Percentiles rank a stretch among this genome's conserved stretches.
phyloP scores from a whole-genome alignment of 2,113 vertebrate species.

The Macrotis lagotis region DNA sequence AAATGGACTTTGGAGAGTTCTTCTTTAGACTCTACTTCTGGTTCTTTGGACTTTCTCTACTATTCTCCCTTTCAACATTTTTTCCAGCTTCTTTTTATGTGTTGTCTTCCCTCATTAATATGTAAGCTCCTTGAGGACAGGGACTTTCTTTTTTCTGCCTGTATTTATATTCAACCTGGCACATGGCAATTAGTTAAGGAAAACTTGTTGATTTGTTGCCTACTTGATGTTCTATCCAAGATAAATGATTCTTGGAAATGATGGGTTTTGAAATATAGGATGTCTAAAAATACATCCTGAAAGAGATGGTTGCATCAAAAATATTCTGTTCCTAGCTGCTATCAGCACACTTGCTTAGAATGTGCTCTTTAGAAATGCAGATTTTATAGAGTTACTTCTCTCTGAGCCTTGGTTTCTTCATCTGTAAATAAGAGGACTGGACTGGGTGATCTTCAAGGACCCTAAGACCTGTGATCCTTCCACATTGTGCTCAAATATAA shows the following conservation, averaged over 20 bases:
- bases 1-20: background rate
- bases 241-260: background rate
- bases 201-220: background rate
- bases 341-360: background rate
- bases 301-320: background rate
- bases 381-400: background rate
- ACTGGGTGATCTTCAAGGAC: background rate
- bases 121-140: background rate
- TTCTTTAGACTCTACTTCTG: background rate
- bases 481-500: background rate
- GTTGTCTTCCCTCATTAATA: background rate
- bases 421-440: background rate
- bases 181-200: background rate
- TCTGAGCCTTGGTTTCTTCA: background rate
- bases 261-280: background rate
- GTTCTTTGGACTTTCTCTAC: background rate
- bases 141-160: background rate
- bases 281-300: background rate
- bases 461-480: background rate
- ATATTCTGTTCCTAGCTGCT: background rate
- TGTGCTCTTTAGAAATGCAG: background rate
- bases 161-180: background rate
- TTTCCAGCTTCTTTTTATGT: background rate
- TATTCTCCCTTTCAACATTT: background rate
- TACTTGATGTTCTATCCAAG: background rate